Conservation (phyloP, 2,797 vertebrate species). For the Trachops cirrhosus region DNA sequence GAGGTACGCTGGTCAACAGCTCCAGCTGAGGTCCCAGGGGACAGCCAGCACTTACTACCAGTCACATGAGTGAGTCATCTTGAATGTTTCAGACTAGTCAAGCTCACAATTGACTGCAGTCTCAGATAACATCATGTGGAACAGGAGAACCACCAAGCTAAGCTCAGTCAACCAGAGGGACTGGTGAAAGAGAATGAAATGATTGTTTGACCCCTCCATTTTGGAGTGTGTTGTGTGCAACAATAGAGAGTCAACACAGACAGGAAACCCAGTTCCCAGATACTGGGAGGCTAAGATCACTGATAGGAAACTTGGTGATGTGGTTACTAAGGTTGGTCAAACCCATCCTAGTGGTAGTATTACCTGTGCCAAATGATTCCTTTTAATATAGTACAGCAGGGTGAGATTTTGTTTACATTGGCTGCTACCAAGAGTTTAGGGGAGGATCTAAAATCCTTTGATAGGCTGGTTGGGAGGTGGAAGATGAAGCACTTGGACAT, state of each 20-base stretch:
- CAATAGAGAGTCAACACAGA: background rate
- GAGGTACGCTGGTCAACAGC: background rate
- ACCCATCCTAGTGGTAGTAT: background rate
- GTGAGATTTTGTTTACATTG: background rate
- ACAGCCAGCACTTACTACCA: background rate
- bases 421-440: constrained; percentile 11
- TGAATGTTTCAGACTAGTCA: background rate
- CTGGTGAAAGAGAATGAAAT: background rate
- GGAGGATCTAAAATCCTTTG: background rate
- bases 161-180: background rate
- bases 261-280: background rate
- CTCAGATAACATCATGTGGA: background rate
- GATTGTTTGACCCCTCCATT: background rate
- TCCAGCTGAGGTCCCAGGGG: background rate
- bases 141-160: background rate
- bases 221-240: background rate
- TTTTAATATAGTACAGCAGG: background rate
- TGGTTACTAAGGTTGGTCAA: background rate
- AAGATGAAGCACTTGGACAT: background rate
- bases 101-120: background rate
- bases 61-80: background rate
- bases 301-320: background rate
- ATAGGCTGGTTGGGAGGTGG: background rate
- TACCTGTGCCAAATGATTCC: background rate
- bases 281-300: background rate